Percentiles rank a stretch among this genome's conserved stretches.
These are phyloP conservation scores for Chymomyza amoena DNA, from an alignment of 2,888 invertebrate genomes.

Conservation along the genomic window DNA sequence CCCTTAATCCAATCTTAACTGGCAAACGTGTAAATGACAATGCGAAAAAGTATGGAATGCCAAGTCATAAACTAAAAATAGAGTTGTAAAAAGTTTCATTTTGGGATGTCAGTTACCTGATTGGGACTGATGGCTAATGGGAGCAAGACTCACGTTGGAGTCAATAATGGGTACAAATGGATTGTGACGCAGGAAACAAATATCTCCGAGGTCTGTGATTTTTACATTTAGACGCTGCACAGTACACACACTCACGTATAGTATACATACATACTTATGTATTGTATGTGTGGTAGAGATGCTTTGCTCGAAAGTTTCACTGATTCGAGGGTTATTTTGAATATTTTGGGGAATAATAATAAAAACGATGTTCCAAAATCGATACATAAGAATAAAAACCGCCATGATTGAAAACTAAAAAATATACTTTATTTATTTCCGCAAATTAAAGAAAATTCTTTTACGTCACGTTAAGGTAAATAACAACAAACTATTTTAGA, in stretches of 20 bases:
- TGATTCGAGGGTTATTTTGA: no score
- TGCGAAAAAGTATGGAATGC: background rate
- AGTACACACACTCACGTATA: background rate
- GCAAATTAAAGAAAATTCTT: no score
- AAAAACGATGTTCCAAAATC: no score
- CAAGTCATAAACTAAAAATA: background rate
- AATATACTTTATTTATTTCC: no score
- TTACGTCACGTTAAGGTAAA: no score
- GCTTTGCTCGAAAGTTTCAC: background rate
- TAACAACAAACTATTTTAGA: no score
- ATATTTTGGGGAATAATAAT: no score
- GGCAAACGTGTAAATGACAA: background rate
- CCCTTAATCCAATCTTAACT: background rate
- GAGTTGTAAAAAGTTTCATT: conserved; percentile 1
- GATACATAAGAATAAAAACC: no score
- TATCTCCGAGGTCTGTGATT: conserved; percentile 2
- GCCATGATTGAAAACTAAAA: no score
- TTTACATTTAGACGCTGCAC: background rate
- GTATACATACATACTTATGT: no score
- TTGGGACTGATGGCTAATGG: background rate
- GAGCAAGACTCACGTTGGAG: conserved; percentile 1
- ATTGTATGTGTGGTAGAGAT: background rate
- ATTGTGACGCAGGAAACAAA: background rate
- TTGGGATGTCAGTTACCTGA: conserved; percentile 6
- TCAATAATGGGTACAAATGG: background rate